Base-by-base conservation (phyloP, 2,888 invertebrate genomes). In the Emmelina monodactyla region DNA sequence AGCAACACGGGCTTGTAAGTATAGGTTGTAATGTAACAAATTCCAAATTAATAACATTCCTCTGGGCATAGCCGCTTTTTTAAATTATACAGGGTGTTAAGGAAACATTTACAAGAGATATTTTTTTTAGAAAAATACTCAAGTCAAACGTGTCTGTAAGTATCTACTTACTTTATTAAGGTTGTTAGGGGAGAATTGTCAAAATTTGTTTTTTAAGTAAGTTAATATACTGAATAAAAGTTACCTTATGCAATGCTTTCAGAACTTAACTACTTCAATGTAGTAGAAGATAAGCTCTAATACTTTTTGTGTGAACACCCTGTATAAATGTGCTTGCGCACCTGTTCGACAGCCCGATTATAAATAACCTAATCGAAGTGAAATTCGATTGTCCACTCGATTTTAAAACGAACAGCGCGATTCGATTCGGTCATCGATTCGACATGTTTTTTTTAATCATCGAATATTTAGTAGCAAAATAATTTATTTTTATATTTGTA, bases 41-140 rank as follows among this genome's bases (percentile, higher is more conserved):
- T 75, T 75, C 63, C 66, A 61, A 70, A 76, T 76, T 76, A 75
- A 75, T 75, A 73, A 68, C 68, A 64, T 67, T 70, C 66, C 58
- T 62, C 55, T 56, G 50, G 53, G 52, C 55, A 55, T 44, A 46
- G 51, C 49, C 47, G 47, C 53, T 41, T 54, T 47, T 55, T 51
- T 43, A 37, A n/a, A n/a, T n/a, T 45, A 44, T 56, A 72, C 58
- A 66, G 60, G 56, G 2, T 56, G 70, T 34, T 51, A 35, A 19
- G 33, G 32, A 32, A 15, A 16, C 16, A 37, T 35, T 28, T 11
- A n/a, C n/a, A n/a, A 35, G 32, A 36, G 32, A 37, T 35, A 22
- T 28, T 30, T 16, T 16, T 11, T 32, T 15, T 11, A n/a, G 32
- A 15, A 38, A 19, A 19, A 19, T 19, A 19, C n/a, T n/a, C n/a